These are phyloP conservation scores for Ophonus ardosiacus DNA, from an alignment of 2,888 invertebrate genomes.

Conservation along the genomic window DNA sequence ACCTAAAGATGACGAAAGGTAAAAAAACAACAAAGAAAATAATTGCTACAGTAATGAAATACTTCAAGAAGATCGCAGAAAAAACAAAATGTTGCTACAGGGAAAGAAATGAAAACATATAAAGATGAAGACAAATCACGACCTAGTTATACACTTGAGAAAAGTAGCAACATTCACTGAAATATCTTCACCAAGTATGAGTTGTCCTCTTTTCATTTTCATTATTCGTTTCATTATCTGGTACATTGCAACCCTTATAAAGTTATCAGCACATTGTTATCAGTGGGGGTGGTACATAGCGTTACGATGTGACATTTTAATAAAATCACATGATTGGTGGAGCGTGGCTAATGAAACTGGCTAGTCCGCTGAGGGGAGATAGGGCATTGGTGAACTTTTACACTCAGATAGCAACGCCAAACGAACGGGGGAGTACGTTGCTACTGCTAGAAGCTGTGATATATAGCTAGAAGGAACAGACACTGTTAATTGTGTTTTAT, in stretches of 20 bases:
- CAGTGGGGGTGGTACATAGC: not conserved
- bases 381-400: conserved; percentile 60
- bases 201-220: too few species aligned
- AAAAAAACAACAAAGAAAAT: too few species aligned
- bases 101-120: too few species aligned
- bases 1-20: too few species aligned
- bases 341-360: conserved; percentile 69
- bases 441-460: not conserved
- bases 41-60: too few species aligned
- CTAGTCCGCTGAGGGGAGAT: conserved; percentile 43
- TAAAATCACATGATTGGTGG: conserved; percentile 68
- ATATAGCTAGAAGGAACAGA: not conserved
- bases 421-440: conserved; percentile 16
- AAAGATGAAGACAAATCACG: too few species aligned
- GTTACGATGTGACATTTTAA: conserved; percentile 68
- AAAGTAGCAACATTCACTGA: too few species aligned
- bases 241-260: not conserved
- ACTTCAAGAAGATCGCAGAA: too few species aligned
- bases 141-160: too few species aligned
- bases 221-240: not conserved
- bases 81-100: too few species aligned
- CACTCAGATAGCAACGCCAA: conserved; percentile 41
- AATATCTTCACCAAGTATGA: too few species aligned
- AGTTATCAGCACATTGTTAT: not conserved
- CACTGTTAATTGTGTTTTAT: conserved; percentile 40